These are phyloP conservation scores for Morus bassanus DNA, from an alignment of 2,797 vertebrate genomes.

Conservation along the genomic window DNA sequence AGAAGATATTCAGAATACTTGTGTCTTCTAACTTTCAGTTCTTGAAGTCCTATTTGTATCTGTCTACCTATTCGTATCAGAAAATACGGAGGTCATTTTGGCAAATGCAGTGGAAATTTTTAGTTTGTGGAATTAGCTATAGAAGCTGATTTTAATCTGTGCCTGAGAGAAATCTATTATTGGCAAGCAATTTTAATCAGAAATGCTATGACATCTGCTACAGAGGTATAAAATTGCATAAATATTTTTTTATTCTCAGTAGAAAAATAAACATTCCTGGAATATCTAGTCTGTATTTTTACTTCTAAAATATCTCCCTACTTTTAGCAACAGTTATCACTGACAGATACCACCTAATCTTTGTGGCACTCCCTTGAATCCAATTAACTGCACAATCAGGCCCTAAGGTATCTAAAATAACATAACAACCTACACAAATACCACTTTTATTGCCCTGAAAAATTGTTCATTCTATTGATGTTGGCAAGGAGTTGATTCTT, in stretches of 20 bases:
- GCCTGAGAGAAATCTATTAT: neutral
- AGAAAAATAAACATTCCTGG: constrained; percentile 12
- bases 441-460: neutral
- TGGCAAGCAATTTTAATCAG: constrained; percentile 29
- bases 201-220: neutral
- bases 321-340: constrained; percentile 8
- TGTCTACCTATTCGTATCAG: neutral
- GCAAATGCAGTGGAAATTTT: neutral
- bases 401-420: neutral
- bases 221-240: neutral
- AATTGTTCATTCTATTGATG: neutral
- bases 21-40: neutral
- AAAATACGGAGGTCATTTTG: neutral
- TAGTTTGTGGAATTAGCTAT: neutral
- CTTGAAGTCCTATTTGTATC: neutral
- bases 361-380: neutral
- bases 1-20: neutral
- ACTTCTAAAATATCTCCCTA: neutral
- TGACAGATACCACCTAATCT: neutral
- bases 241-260: constrained; percentile 33
- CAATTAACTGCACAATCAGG: neutral
- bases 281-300: neutral
- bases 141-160: neutral
- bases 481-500: neutral
- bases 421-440: neutral